These are phyloP conservation scores for Agrochola litura DNA, from an alignment of 2,888 invertebrate species.

Conservation along the genomic window DNA sequence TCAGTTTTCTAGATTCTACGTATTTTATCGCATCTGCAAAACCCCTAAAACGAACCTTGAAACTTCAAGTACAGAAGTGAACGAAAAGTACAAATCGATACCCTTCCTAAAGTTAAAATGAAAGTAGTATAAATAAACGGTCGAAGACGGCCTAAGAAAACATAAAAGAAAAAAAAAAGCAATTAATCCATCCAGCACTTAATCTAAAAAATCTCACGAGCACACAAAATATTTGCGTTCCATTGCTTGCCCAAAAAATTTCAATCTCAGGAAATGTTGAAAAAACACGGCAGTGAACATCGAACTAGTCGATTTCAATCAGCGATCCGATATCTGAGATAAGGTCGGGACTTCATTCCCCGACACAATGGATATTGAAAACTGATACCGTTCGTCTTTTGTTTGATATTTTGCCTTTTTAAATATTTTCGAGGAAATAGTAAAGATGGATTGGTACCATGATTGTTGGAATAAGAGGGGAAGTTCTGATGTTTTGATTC, in stretches of 20 bases:
- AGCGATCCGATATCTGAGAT: slow-evolving; percentile 66
- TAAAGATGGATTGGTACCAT: slow-evolving; percentile 7
- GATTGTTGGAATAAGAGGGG: background rate
- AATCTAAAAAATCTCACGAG: slow-evolving; percentile 48
- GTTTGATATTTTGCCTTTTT: slow-evolving; percentile 62
- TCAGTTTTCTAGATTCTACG: background rate
- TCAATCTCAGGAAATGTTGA: slow-evolving; percentile 63
- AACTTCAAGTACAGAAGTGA: background rate
- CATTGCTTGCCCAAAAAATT: slow-evolving; percentile 61
- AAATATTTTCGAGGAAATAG: slow-evolving; percentile 63
- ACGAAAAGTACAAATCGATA: background rate
- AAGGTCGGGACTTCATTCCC: slow-evolving; percentile 67
- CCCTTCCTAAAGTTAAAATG: background rate
- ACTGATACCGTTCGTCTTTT: slow-evolving; percentile 62
- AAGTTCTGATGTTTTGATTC: slow-evolving; percentile 32
- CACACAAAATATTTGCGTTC: slow-evolving; percentile 60
- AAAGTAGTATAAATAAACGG: slow-evolving; percentile 14
- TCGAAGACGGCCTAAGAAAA: slow-evolving; percentile 9
- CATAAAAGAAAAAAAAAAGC: slow-evolving; percentile 28
- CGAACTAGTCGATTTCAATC: slow-evolving; percentile 65
- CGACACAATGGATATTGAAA: slow-evolving; percentile 68
- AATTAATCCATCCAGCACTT: slow-evolving; percentile 35
- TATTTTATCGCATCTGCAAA: background rate
- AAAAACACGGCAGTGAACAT: slow-evolving; percentile 61
- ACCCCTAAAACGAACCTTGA: background rate